Evolutionary conservation across 2,113 vertebrate species (phyloP).

Genomic region (Amblyopsis rosae): DNA sequence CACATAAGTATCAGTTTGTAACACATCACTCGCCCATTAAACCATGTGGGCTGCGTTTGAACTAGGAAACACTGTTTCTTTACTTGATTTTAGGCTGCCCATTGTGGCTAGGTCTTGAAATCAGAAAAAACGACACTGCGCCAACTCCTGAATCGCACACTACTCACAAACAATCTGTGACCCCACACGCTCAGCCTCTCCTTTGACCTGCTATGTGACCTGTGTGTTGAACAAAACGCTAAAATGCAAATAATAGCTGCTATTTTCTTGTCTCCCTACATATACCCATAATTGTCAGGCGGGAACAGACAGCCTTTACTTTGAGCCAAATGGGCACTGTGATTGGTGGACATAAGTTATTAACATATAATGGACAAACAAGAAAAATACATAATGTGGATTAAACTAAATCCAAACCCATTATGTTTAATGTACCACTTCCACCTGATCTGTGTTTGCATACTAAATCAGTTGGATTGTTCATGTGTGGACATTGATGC

Average conservation of each 20-base stretch:
- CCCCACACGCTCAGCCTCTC: slow-evolving; percentile 11
- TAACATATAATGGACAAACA: no score
- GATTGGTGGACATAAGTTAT: neutral
- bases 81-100: slow-evolving; percentile 31
- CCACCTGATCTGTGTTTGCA: no score
- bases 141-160: neutral
- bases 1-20: neutral
- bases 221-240: slow-evolving; percentile 14
- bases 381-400: no score
- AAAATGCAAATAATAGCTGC: slow-evolving; percentile 20
- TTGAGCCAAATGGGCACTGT: neutral
- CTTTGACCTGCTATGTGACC: neutral
- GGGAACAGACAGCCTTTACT: neutral
- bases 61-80: neutral
- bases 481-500: no score
- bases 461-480: no score
- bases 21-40: neutral
- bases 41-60: slow-evolving; percentile 3
- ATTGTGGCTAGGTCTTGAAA: slow-evolving; percentile 1
- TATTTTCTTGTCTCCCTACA: slow-evolving; percentile 11
- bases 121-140: neutral
- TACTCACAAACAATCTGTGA: slow-evolving; percentile 15
- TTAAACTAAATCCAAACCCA: no score
- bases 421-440: no score
- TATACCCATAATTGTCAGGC: slow-evolving; percentile 8